Base-by-base conservation (phyloP, 1,140 invertebrate genomes). In the Drosophila prosaltans region DNA sequence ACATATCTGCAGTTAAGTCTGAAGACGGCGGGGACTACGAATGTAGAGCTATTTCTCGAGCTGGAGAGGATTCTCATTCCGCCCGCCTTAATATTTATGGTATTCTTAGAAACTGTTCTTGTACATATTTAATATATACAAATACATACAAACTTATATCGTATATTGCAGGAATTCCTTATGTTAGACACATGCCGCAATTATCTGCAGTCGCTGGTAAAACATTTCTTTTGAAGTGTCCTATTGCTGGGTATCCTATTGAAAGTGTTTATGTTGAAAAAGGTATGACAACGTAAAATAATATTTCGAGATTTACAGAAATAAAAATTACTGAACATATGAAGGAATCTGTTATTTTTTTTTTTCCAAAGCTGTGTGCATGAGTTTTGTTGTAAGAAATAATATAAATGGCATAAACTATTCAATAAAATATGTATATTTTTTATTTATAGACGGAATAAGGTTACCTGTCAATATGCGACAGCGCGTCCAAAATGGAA, bases 21-120 rank as follows among this genome's bases (percentile, higher is more conserved):
- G 94, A 95, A 85, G 95, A 96, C 83, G 95, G 96, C 48, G 96
- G 96, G 9, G 94, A 95, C 74, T 96, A 96, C 91, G 93, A 94
- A 78, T 97, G 96, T 85, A 93, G 93, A 48, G 95, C 95, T 7
- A 93, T 92, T 55, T 96, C 96, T 85, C 92, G 93, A 51, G 95
- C 95, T 26, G 95, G 95, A 10, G 93, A 93, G 54, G 93, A 93
- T 28, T 92, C 90, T 2, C 95, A 96, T 91, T 93, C 94, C 8
- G 94, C 94, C 0, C 92, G 94, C 75, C 92, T 96, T 57, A 96
- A 96, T 93, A 94, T 96, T 78, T 95, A 94, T 86, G 94, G 94
- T 94, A 92, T 93, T 7, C 5, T 48, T 40, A 9, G 16, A 24
- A 6, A 30, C 28, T 30, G 4, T 30, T 30, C 28, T 30, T 30